Percentiles rank a stretch among this genome's conserved stretches.
Evolutionary conservation across 2,888 invertebrate species (phyloP).

Genomic region (Dasypolia templi): DNA sequence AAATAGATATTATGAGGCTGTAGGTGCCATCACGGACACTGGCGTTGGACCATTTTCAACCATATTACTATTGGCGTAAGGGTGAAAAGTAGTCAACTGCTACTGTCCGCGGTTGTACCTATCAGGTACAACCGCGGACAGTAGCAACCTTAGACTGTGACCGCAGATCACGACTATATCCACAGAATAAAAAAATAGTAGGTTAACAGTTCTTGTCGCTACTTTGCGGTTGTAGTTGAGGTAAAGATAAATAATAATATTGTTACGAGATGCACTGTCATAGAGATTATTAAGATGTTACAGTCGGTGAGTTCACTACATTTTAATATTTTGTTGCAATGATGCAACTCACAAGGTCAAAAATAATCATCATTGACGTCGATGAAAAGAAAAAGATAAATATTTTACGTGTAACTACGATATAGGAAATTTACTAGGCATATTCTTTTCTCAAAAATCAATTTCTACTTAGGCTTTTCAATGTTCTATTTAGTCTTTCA

Average conservation of each 20-base stretch:
- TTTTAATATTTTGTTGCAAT: neutral
- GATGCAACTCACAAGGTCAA: neutral
- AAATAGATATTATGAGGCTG: conserved; percentile 40
- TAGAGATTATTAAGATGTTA: neutral
- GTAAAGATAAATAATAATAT: conserved; percentile 28
- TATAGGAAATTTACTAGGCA: neutral
- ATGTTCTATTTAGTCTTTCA: neutral
- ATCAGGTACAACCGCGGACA: too few relatives aligned
- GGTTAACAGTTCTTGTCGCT: conserved; percentile 22
- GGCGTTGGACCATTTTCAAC: neutral
- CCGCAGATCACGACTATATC: conserved; percentile 40
- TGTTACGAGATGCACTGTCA: conserved; percentile 13
- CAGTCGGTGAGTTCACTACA: neutral
- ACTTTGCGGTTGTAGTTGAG: conserved; percentile 27
- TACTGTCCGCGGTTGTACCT: neutral
- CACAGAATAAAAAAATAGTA: conserved; percentile 33
- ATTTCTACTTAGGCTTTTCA: neutral
- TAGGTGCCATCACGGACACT: neutral
- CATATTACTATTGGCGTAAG: neutral
- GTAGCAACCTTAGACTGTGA: conserved; percentile 44
- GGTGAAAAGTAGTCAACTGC: neutral
- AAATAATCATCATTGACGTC: neutral
- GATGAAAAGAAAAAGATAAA: neutral
- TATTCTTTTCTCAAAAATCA: neutral
- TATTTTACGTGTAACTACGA: neutral